phyloP scores from a whole-genome alignment of 2,113 vertebrate species.

The Zingel zingel region DNA sequence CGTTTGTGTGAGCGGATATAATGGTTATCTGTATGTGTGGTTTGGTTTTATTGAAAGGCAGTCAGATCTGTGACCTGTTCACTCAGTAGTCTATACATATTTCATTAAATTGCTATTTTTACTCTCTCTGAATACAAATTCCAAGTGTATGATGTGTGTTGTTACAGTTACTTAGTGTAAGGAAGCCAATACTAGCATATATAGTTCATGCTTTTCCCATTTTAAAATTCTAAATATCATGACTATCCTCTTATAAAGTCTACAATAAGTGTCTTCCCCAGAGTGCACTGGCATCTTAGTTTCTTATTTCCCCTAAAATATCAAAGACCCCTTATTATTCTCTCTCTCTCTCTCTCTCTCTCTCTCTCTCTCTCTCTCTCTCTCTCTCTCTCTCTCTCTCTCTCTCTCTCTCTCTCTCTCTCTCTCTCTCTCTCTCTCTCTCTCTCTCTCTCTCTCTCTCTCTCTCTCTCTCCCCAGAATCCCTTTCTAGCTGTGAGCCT shows the following conservation, averaged over 20 bases:
- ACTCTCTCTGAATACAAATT: constrained; percentile 37
- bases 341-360: constrained; percentile 47
- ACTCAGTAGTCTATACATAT: constrained; percentile 55
- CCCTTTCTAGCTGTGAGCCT: constrained; percentile 46
- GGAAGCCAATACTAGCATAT: neutral
- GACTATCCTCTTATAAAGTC: constrained; percentile 16
- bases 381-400: constrained; percentile 16
- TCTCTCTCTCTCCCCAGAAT: constrained; percentile 31
- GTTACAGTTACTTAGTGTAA: neutral
- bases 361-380: neutral
- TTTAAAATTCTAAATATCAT: constrained; percentile 24
- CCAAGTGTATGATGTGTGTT: neutral
- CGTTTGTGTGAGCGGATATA: neutral
- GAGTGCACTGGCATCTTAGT: constrained; percentile 25
- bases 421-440: neutral
- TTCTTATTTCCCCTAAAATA: constrained; percentile 44
- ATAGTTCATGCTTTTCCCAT: neutral
- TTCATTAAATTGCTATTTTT: constrained; percentile 60
- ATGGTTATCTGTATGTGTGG: constrained; percentile 12
- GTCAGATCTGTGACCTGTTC: constrained; percentile 57
- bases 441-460: constrained; percentile 23
- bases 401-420: neutral
- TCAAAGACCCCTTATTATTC: constrained; percentile 57
- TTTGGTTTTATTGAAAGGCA: constrained; percentile 38
- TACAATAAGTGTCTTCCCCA: constrained; percentile 21